Percentiles rank a stretch among this genome's conserved stretches.
phyloP scores from a whole-genome alignment of 2,797 vertebrate genomes.

The Pipistrellus pipistrellus region DNA sequence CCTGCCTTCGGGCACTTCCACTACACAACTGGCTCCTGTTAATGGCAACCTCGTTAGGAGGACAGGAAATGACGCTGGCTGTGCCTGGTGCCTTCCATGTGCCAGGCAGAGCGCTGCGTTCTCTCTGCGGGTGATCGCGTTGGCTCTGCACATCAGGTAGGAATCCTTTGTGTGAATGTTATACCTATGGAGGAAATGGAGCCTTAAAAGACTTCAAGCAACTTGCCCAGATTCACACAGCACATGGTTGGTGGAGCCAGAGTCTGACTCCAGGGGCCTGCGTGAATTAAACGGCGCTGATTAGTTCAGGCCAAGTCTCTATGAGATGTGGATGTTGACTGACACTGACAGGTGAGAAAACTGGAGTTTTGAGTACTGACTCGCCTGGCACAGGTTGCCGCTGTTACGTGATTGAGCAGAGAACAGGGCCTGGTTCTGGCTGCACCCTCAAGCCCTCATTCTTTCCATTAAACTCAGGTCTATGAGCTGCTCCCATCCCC shows the following conservation, averaged over 20 bases:
- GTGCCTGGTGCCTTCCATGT: not conserved
- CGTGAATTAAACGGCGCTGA: not conserved
- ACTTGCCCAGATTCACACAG: not conserved
- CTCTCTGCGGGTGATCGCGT: not conserved
- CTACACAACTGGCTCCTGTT: not conserved
- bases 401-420: not conserved
- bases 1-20: constrained; percentile 57
- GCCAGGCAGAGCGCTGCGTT: not conserved
- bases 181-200: not conserved
- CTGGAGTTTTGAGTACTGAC: not conserved
- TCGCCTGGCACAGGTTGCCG: not conserved
- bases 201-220: not conserved
- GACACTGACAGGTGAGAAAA: constrained; percentile 6
- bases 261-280: not conserved
- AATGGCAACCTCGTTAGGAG: constrained; percentile 61
- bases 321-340: not conserved
- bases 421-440: not conserved
- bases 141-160: not conserved
- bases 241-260: not conserved
- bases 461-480: not conserved
- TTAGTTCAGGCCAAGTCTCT: constrained; percentile 23
- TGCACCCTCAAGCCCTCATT: not conserved
- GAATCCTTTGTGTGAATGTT: not conserved
- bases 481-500: constrained; percentile 25
- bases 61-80: not conserved